These are phyloP conservation scores for Ictalurus punctatus DNA, from an alignment of 2,113 vertebrate species.

Conservation along the genomic window DNA sequence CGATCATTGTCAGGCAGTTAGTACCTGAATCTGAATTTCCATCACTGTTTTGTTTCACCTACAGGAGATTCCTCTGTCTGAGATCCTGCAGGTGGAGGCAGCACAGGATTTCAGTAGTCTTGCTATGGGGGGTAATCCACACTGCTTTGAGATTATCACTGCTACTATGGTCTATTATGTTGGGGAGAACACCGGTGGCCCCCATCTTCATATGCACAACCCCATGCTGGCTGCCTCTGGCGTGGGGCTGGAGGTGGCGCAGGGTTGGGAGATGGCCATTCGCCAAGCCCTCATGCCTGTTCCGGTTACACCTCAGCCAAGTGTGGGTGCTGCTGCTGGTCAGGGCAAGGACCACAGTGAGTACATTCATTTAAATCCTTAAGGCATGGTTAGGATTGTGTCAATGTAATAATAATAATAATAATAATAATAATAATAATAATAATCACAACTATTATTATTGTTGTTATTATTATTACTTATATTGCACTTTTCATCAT, in stretches of 20 bases:
- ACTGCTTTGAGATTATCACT: slow-evolving; percentile 99
- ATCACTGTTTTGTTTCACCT: slow-evolving; percentile 61
- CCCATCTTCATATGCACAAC: slow-evolving; percentile 76
- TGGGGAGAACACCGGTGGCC: slow-evolving; percentile 89
- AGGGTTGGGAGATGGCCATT: slow-evolving; percentile 97
- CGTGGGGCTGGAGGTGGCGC: slow-evolving; percentile 90
- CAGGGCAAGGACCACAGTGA: slow-evolving; percentile 97
- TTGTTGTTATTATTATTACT: background rate
- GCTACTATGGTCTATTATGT: slow-evolving; percentile 97
- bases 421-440: background rate
- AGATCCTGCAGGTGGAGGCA: slow-evolving; percentile 93
- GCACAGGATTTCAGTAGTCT: slow-evolving; percentile 83
- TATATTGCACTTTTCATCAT: background rate
- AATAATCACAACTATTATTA: no score
- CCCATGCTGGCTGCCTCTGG: slow-evolving; percentile 88
- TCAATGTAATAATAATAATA: background rate
- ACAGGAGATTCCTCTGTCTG: slow-evolving; percentile 97
- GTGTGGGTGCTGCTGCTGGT: slow-evolving; percentile 82
- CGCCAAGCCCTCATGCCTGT: slow-evolving; percentile 98
- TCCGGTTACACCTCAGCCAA: slow-evolving; percentile 95
- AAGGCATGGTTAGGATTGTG: background rate
- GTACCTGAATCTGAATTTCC: slow-evolving; percentile 41
- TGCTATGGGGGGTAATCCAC: slow-evolving; percentile 89
- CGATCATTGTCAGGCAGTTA: background rate
- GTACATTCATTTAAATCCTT: slow-evolving; percentile 56